Percentiles rank a stretch among this genome's conserved stretches.
Conservation (phyloP, 1,140 invertebrate genomes). For the Eubasilissa regina region DNA sequence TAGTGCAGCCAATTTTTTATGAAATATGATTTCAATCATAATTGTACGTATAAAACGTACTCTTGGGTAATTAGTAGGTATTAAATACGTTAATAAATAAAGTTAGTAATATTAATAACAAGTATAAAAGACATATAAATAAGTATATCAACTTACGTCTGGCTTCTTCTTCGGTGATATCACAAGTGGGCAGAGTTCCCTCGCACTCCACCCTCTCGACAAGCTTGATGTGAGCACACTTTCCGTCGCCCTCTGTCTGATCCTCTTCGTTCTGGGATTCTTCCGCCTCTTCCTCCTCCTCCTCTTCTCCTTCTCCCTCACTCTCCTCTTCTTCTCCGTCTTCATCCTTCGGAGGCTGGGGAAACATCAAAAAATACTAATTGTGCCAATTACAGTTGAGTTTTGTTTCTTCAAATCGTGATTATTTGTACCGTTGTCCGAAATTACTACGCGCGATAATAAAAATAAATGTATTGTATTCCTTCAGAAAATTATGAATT, state of each 20-base stretch:
- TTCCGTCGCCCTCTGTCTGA: not conserved
- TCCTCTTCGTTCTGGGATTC: slow-evolving; percentile 33
- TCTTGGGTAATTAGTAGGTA: too few relatives aligned
- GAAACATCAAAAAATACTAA: not conserved
- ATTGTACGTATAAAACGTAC: too few relatives aligned
- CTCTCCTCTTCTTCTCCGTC: slow-evolving; percentile 23
- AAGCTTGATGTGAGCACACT: slow-evolving; percentile 37
- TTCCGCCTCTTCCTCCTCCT: slow-evolving; percentile 42
- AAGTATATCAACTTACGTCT: slow-evolving; percentile 50
- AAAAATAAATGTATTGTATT: too few relatives aligned
- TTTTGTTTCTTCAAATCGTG: not conserved
- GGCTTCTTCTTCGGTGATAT: slow-evolving; percentile 51
- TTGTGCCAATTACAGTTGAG: not conserved
- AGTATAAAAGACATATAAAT: not conserved
- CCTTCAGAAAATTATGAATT: too few relatives aligned
- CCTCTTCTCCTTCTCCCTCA: slow-evolving; percentile 41
- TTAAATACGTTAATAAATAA: not conserved
- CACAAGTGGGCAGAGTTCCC: slow-evolving; percentile 49
- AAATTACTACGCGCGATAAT: too few relatives aligned
- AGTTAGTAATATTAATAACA: not conserved
- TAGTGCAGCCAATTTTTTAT: too few relatives aligned
- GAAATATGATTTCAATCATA: too few relatives aligned
- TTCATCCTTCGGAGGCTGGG: not conserved
- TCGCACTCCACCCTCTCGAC: slow-evolving; percentile 54
- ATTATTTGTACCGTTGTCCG: too few relatives aligned